Percentiles rank a stretch among this genome's conserved stretches.
Evolutionary conservation across 2,888 invertebrate genomes (phyloP).

Genomic region (Pristionchus mayeri): DNA sequence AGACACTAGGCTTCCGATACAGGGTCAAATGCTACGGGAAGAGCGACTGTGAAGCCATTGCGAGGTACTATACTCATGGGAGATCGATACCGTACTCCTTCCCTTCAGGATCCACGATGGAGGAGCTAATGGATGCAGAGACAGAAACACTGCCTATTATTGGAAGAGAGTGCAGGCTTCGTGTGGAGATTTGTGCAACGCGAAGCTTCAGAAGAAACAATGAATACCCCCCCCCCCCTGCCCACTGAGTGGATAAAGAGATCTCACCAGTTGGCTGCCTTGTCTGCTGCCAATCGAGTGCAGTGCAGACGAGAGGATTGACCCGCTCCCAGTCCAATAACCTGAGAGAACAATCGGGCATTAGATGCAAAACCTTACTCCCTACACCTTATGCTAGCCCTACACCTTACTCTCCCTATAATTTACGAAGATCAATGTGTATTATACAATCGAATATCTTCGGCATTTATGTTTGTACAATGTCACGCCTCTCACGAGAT

Average conservation of each 20-base stretch:
- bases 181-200: slow-evolving; percentile 60
- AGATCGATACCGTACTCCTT: not conserved
- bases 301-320: slow-evolving; percentile 99
- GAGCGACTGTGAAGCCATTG: slow-evolving; percentile 74
- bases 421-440: too few species aligned
- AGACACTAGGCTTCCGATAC: slow-evolving; percentile 66
- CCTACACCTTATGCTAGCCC: too few species aligned
- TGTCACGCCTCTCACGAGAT: too few species aligned
- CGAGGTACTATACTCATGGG: slow-evolving; percentile 49
- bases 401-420: too few species aligned
- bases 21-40: slow-evolving; percentile 75
- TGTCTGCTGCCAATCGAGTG: slow-evolving; percentile 95
- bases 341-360: slow-evolving; percentile 79
- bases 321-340: slow-evolving; percentile 97
- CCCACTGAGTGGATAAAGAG: not conserved
- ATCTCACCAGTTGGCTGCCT: slow-evolving; percentile 91
- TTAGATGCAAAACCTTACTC: too few species aligned
- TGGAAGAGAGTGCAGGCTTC: slow-evolving; percentile 53
- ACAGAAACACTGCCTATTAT: slow-evolving; percentile 11
- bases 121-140: slow-evolving; percentile 73
- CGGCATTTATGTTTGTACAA: too few species aligned
- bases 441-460: too few species aligned
- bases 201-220: slow-evolving; percentile 57
- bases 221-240: not conserved
- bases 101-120: slow-evolving; percentile 71